Evolutionary conservation across 1,140 invertebrate genomes (phyloP), one percentile per base, ranked within the genome.

Genomic region (Neotoxoptera formosana): DNA sequence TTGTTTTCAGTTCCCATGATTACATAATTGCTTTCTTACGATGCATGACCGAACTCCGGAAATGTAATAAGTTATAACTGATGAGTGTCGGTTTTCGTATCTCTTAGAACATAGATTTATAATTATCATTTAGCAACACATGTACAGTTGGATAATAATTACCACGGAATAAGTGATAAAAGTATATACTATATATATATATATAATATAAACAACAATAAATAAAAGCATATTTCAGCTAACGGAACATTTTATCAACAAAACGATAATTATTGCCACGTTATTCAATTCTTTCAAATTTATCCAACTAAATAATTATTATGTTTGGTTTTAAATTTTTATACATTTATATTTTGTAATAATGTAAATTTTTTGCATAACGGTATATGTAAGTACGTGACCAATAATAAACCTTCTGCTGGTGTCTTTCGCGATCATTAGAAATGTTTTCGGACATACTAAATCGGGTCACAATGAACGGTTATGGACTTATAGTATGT

Each of bases 21-120:
- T 81, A 36, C 20, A 92, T 92, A 7, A 48, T 48, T 81, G 76
- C 76, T 91, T 92, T 83, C n/a, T 83, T 91, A n/a, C 41, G 2
- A 41, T 8, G 67, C 81, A 93, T 86, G 47, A 83, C 34, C 7
- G 34, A 93, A 93, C 81, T 86, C 91, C 91, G 91, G 91, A 93
- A 93, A 30, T 84, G 91, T n/a, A 20, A 36, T 83, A 83, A 36
- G 20, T 23, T 92, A 90, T 90, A 47, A 90, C 56, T n/a, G 56
- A 21, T 41, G 23, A 67, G 53, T 67, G 89, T 67, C 14, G 53
- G 53, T 21, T 90, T 67, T 90, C 7, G 25, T 67, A 90, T 90
- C 41, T 67, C 23, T 45, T 47, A 20, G 20, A 41, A 90, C 56
- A 67, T 25, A 90, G 86, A 88, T 88, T 67, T 90, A 47, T 90